phyloP scores from a whole-genome alignment of 2,113 vertebrate species.

The Patagioenas fasciata region DNA sequence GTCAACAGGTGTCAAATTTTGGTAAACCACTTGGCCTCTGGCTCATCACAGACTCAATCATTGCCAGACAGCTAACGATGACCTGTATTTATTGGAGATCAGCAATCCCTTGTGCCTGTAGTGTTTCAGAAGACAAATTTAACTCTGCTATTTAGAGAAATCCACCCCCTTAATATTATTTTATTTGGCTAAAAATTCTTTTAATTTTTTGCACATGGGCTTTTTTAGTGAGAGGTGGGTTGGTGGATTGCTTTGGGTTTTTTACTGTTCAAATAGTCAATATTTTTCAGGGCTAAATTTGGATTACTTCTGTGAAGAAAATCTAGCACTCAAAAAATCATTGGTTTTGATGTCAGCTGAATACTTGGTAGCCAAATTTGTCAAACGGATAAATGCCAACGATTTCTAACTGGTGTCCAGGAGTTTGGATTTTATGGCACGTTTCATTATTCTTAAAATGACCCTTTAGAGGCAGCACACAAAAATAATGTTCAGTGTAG shows the following conservation, averaged over 20 bases:
- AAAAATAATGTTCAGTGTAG: background rate
- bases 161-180: background rate
- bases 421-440: background rate
- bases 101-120: background rate
- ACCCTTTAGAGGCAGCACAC: background rate
- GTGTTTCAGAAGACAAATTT: background rate
- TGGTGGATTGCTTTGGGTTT: background rate
- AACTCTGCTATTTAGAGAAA: background rate
- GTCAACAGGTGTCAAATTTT: background rate
- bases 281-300: background rate
- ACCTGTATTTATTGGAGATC: background rate
- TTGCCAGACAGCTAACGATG: background rate
- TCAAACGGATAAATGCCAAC: background rate
- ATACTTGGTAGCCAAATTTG: background rate
- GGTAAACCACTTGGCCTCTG: background rate
- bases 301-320: background rate
- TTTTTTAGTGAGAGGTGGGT: rapidly evolving
- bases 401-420: background rate
- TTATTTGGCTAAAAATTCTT: background rate
- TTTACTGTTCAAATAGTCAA: background rate
- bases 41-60: background rate
- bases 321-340: background rate
- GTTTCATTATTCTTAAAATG: background rate
- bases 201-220: background rate
- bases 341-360: background rate